A percentile compares a stretch with the other conserved stretches of the same genome.
phyloP scores from a whole-genome alignment of 2,113 vertebrate species.

The Anhinga rufa region DNA sequence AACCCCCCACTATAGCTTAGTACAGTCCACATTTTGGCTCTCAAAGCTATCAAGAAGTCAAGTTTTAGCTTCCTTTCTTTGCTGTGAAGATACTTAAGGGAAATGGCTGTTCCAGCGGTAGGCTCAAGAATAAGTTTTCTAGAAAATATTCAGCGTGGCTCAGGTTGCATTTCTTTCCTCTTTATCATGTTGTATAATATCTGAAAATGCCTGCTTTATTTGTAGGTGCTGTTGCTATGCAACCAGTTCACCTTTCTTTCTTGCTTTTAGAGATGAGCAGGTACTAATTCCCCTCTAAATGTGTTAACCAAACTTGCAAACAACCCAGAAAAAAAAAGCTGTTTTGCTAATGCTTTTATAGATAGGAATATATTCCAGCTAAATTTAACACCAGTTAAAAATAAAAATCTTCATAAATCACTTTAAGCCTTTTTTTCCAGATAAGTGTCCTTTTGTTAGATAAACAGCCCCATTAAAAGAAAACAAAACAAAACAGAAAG shows the following conservation, averaged over 20 bases:
- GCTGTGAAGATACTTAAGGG: not conserved
- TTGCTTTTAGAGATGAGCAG: not conserved
- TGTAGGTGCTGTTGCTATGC: slow-evolving; percentile 51
- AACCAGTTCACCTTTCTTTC: slow-evolving; percentile 46
- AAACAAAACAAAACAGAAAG: not conserved
- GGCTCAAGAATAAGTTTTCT: not conserved
- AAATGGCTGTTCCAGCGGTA: not conserved
- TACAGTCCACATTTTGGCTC: not conserved
- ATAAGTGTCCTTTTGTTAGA: not conserved
- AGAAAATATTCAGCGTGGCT: not conserved
- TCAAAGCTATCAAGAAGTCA: not conserved
- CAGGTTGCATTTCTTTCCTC: not conserved
- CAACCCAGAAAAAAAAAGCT: not conserved
- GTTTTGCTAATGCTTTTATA: not conserved
- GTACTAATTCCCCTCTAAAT: not conserved
- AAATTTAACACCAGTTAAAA: not conserved
- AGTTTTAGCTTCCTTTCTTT: not conserved
- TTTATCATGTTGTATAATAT: not conserved
- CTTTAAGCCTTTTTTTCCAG: not conserved
- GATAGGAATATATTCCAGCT: not conserved
- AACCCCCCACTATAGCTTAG: not conserved
- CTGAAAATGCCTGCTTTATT: slow-evolving; percentile 46
- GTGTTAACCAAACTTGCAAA: not conserved
- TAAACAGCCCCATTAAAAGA: not conserved
- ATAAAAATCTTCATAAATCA: not conserved